Base-by-base conservation (phyloP, 2,888 invertebrate genomes). In the Drosophila limbata region DNA sequence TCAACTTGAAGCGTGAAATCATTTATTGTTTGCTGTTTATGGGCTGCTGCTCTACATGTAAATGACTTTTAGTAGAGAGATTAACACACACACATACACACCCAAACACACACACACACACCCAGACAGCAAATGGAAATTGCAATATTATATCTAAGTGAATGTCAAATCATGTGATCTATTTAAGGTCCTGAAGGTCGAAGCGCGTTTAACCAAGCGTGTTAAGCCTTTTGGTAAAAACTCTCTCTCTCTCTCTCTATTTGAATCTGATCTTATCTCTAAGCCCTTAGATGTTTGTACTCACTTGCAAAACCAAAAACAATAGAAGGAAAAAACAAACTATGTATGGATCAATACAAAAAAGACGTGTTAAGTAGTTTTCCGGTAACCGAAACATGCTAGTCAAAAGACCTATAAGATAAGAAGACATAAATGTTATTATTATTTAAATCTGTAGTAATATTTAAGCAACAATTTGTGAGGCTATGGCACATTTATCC, bases 131-230 rank as follows among this genome's bases (percentile, higher is more conserved):
- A 84, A 77, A 66, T 47, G 61, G 71, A 77, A 35, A 69, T 74
- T 86, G 88, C 88, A 86, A 86, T 88, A 86, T 88, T 81, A 87
- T 76, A 72, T 65, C 78, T 91, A 91, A 91, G 89, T 90, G 72
- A 91, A 91, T 91, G 91, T 91, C 91, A 91, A 91, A 91, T 89
- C 85, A 90, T 91, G 91, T 91, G 91, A 91, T 91, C 91, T 91
- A 91, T 89, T 91, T 91, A 91, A 87, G 89, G 90, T 91, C 90
- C 84, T 79, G 65, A 83, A 80, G 82, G 84, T 74, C 69, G 65
- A 73, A 69, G 71, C 77, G 77, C 68, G 17, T 63, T 45, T 61
- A 69, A 25, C 25, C 69, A 17, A 59, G 67, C 66, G 79, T 75
- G 61, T 64, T 53, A 56, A 70, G 67, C 85, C 86, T 84, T 88